Conservation (phyloP, 2,113 vertebrate genomes). For the Indri indri region DNA sequence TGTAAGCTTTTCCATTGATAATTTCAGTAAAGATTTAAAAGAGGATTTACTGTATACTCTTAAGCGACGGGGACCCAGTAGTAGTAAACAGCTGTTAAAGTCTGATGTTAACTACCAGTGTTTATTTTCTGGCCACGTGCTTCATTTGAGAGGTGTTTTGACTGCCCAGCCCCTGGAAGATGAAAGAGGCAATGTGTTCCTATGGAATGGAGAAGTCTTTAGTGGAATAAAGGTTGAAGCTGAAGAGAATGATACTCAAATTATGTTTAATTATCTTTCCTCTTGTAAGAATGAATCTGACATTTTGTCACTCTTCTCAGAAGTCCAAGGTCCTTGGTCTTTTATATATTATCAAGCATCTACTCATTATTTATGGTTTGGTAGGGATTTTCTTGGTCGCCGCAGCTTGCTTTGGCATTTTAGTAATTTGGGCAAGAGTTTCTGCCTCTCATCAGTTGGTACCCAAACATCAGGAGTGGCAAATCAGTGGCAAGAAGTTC, state of each 20-base stretch:
- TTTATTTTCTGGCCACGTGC: slow-evolving; percentile 94
- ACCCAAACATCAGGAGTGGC: slow-evolving; percentile 3
- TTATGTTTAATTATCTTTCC: slow-evolving; percentile 86
- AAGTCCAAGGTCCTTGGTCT: slow-evolving; percentile 92
- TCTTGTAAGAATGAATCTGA: slow-evolving; percentile 83
- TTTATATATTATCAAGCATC: slow-evolving; percentile 93
- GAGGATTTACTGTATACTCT: slow-evolving; percentile 81
- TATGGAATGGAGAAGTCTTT: slow-evolving; percentile 98
- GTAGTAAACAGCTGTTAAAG: slow-evolving; percentile 83
- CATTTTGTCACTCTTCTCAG: slow-evolving; percentile 87
- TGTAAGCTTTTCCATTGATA: slow-evolving; percentile 69
- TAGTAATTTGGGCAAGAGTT: slow-evolving; percentile 35
- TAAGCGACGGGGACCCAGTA: slow-evolving; percentile 89
- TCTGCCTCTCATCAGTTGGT: slow-evolving; percentile 90
- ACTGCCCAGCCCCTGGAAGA: slow-evolving; percentile 92
- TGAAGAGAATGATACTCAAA: slow-evolving; percentile 90
- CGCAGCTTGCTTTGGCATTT: slow-evolving; percentile 95
- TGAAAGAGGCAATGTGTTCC: slow-evolving; percentile 86
- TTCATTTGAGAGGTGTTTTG: slow-evolving; percentile 91
- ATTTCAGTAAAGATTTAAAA: slow-evolving; percentile 9
- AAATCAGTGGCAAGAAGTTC: slow-evolving; percentile 91
- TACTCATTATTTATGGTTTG: slow-evolving; percentile 93
- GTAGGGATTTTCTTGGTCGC: slow-evolving; percentile 95
- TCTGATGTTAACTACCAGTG: slow-evolving; percentile 81
- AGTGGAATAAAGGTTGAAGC: slow-evolving; percentile 85